Evolutionary conservation across 1,140 invertebrate genomes (phyloP), one percentile per base, ranked within the genome.

Genomic region (Trachelipus rathkii): DNA sequence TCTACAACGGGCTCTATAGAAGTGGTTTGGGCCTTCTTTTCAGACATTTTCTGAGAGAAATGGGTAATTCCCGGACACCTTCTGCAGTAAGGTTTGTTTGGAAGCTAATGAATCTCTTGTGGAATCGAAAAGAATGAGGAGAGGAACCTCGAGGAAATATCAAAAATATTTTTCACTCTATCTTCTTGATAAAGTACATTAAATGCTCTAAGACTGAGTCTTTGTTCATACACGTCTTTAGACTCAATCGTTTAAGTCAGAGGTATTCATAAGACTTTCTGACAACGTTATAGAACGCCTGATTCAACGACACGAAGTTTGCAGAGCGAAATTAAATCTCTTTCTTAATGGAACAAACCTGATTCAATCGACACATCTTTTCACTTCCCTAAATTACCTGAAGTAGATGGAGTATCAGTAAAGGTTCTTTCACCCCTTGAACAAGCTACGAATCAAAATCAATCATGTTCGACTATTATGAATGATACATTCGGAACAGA

Each of bases 161-260:
- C 71, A 72, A 73, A 70, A 50, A 23, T 66, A 77, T 43, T 77
- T 53, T 43, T n/a, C n/a, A n/a, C n/a, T n/a, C n/a, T 67, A 77
- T 60, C 43, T 13, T 23, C 75, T 44, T 45, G 8, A 66, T 0
- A 11, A 44, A 23, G 11, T 33, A n/a, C 9, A 15, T 77, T 21
- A 21, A 43, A 66, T 33, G 76, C 0, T 60, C 45, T 0, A 44
- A n/a, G 33, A 23, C 50, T 45, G 67, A 77, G 70, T 72, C 70
- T 19, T 19, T 60, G 11, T 33, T 33, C 33, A 33, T 33, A 3
- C 33, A 6, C 6, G n/a, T 33, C 33, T 33, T 60, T 60, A 60
- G 1, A 15, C 11, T 15, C 11, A 8, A 60, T 8, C n/a, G n/a
- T 13, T 13, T 15, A 3, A 60, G 19, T 60, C 19, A 13, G 19